Evolutionary conservation across 2,888 invertebrate genomes (phyloP), one percentile per base, ranked within the genome.

Genomic region (Ctenicera cuprea): DNA sequence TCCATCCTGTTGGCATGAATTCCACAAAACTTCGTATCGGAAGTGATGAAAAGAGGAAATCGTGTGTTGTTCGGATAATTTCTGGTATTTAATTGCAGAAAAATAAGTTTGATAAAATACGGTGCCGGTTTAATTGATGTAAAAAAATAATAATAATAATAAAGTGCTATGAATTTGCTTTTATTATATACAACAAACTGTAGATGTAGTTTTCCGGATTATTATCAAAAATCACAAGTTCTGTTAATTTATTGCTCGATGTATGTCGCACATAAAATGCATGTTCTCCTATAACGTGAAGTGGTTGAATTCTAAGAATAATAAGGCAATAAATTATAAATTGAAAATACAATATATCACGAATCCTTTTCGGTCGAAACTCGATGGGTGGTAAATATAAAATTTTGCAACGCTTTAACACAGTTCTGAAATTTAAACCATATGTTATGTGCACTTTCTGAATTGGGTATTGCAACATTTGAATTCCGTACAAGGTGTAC

Each of bases 1-100:
- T 64, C 61, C 63, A 71, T 71, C 63, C 71, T 71, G 63, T 68
- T 68, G 68, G 59, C 68, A 68, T 63, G 57, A 52, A 71, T 71
- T 71, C 71, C 54, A 64, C 7, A 41, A 26, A 54, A 57, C 18
- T 30, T 30, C 20, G 18, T 16, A 22, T 4, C 30, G 30, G n/a
- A 9, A 30, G n/a, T n/a, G 12, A n/a, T 22, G 26, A 18, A 30
- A 57, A 33, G 30, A n/a, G 14, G 57, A 57, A 57, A 57, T 33
- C 26, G 43, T 14, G 43, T 16, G 5, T 26, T 26, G 26, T 26
- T 5, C 26, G n/a, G n/a, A n/a, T n/a, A n/a, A n/a, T 26, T 26
- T 26, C 26, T 3, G 26, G 26, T 26, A 26, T 2, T 26, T 26
- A 5, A 3, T 26, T 26, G 26, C 5, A 26, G 3, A 26, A 26